phyloP scores from a whole-genome alignment of 2,113 vertebrate species.

The Emydocephalus ijimae region DNA sequence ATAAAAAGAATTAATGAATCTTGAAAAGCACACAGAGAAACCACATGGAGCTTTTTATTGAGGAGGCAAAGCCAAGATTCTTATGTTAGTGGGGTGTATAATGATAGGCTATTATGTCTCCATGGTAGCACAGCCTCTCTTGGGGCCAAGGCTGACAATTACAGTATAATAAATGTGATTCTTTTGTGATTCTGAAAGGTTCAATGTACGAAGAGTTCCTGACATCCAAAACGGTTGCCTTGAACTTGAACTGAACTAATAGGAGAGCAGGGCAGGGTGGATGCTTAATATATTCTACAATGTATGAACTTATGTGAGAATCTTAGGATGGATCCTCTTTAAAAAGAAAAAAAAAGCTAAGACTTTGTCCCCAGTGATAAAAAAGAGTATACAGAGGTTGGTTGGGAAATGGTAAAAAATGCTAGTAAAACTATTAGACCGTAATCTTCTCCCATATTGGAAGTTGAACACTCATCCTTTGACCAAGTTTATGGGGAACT shows the following conservation, averaged over 20 bases:
- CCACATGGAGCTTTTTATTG: slow-evolving; percentile 39
- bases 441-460: not conserved
- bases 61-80: slow-evolving; percentile 39
- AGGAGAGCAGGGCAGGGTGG: not conserved
- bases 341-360: too few species aligned
- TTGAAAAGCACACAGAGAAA: slow-evolving; percentile 42
- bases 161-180: slow-evolving; percentile 31
- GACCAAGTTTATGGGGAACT: not conserved
- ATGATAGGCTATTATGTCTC: slow-evolving; percentile 54
- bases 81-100: slow-evolving; percentile 35
- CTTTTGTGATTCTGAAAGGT: slow-evolving; percentile 1
- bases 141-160: slow-evolving; percentile 28
- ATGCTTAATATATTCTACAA: not conserved
- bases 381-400: not conserved
- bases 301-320: not conserved
- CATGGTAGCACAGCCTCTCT: slow-evolving; percentile 35
- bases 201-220: slow-evolving; percentile 9
- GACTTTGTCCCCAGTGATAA: not conserved
- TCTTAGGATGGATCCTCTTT: not conserved
- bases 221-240: slow-evolving; percentile 12
- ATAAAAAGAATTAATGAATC: slow-evolving; percentile 49
- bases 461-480: not conserved
- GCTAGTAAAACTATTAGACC: not conserved
- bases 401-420: not conserved
- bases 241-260: slow-evolving; percentile 8